A percentile compares a stretch with the other conserved stretches of the same genome.
These are phyloP conservation scores for Gymnogyps californianus DNA, from an alignment of 2,113 vertebrate genomes.

Conservation along the genomic window DNA sequence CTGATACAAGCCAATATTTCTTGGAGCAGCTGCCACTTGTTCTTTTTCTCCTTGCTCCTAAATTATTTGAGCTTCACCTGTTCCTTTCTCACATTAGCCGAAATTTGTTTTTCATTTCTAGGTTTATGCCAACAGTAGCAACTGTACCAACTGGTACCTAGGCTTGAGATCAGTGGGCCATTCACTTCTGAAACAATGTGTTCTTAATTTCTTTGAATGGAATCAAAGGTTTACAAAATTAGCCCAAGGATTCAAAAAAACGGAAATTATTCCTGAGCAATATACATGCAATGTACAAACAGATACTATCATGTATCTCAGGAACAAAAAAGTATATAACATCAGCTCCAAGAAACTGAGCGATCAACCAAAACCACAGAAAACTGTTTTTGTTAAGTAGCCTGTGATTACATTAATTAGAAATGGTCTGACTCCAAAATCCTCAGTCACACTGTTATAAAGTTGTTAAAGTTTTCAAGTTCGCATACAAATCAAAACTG, in stretches of 20 bases:
- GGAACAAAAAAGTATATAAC: not conserved
- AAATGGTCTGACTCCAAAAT: not conserved
- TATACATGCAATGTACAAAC: not conserved
- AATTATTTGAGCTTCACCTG: constrained; percentile 65
- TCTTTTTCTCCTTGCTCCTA: constrained; percentile 52
- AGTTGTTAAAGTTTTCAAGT: not conserved
- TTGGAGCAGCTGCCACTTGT: constrained; percentile 40
- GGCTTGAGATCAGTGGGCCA: not conserved
- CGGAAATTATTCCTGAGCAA: not conserved
- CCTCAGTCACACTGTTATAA: not conserved
- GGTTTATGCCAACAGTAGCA: constrained; percentile 29
- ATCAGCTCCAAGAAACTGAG: not conserved
- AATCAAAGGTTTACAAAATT: not conserved
- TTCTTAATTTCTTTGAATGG: not conserved
- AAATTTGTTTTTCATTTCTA: constrained; percentile 44
- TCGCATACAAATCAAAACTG: not conserved
- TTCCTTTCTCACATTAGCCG: constrained; percentile 58
- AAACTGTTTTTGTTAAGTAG: not conserved
- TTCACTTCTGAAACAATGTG: not conserved
- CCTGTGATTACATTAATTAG: not conserved
- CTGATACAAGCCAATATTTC: not conserved
- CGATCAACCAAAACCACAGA: not conserved
- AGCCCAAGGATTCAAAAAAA: not conserved
- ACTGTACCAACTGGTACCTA: constrained; percentile 27
- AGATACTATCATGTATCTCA: not conserved